Base-by-base conservation (phyloP, 2,797 vertebrate genomes). In the Acanthiza pusilla region DNA sequence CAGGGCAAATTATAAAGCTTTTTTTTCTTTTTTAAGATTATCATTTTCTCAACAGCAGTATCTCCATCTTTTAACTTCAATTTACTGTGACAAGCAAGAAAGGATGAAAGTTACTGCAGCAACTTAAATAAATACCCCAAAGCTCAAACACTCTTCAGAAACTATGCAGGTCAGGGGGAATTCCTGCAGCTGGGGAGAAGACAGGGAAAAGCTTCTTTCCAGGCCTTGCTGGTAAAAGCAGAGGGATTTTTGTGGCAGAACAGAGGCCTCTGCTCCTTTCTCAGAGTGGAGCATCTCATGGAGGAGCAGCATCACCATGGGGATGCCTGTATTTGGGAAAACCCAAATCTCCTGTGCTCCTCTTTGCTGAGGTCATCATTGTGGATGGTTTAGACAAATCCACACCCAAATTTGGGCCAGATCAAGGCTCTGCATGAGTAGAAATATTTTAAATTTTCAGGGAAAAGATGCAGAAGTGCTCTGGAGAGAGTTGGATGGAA, bases 281-380 rank as follows among this genome's bases (percentile, higher is more conserved):
- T 4, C 11, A 18, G 16, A 0, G 1, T 5, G 53, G 29, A 53
- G 27, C 20, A 38, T 45, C 38, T 65, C 27, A 12, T 12, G 60
- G 29, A 58, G 36, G 43, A 87, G 50, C 43, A 42, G 62, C 20
- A 4, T 34, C 71, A 16, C 9, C 4, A 57, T 11, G 20, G 11
- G 43, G 18, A 34, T 23, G 36, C 20, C 16, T 79, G 66, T 25
- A 10, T 61, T 48, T 77, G 55, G 36, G 57, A 43, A 47, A 42
- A 70, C 19, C 11, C 43, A 43, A 25, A 20, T 6, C 4, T 51
- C 9, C 57, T 5, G 6, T n/a, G 51, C 6, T 66, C 14, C 26
- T 70, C 34, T 65, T 76, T 38, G 54, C 26, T 11, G 12, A 47
- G 25, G 3, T 10, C 47, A 23, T 12, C 0, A 0, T 3, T n/a